These are phyloP conservation scores for Spongia lamella DNA, from an alignment of 37 sponge, comb jelly and placozoan genomes.

Conservation along the genomic window DNA sequence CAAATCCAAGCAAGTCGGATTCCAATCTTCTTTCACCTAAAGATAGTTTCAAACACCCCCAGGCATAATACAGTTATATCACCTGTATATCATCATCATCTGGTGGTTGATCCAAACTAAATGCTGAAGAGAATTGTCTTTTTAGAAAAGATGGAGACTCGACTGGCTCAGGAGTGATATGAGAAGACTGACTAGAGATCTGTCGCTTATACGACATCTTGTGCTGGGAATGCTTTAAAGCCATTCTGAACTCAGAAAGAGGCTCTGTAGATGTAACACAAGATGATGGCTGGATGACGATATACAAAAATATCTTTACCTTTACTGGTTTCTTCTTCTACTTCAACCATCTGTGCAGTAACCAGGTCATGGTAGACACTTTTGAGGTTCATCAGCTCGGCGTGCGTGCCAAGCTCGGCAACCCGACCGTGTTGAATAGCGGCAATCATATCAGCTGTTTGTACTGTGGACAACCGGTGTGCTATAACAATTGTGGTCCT, in stretches of 20 bases:
- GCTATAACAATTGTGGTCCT: slow-evolving; percentile 94
- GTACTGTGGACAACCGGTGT: slow-evolving; percentile 88
- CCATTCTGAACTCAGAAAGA: slow-evolving; percentile 58
- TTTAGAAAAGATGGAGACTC: background rate
- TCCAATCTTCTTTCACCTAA: too few species aligned
- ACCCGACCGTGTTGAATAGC: slow-evolving; percentile 63
- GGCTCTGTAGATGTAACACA: slow-evolving; percentile 19
- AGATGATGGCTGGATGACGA: background rate
- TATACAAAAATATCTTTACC: slow-evolving; percentile 4
- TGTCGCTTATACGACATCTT: background rate
- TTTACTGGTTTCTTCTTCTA: slow-evolving; percentile 16
- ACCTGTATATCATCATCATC: too few species aligned
- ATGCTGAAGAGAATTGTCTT: slow-evolving; percentile 15
- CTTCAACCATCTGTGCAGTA: slow-evolving; percentile 70
- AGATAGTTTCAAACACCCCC: too few species aligned
- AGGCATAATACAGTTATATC: too few species aligned
- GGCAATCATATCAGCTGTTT: slow-evolving; percentile 74
- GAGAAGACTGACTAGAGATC: background rate
- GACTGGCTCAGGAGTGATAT: background rate
- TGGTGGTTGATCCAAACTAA: too few species aligned
- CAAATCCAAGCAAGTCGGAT: too few species aligned
- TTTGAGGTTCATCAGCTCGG: slow-evolving; percentile 72
- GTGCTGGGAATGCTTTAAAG: slow-evolving; percentile 18
- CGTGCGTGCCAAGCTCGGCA: slow-evolving; percentile 79
- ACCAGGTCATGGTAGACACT: slow-evolving; percentile 92